Percentiles rank a stretch among this genome's conserved stretches.
phyloP scores from a whole-genome alignment of 2,113 vertebrate species.

The Oreochromis tanganicae region DNA sequence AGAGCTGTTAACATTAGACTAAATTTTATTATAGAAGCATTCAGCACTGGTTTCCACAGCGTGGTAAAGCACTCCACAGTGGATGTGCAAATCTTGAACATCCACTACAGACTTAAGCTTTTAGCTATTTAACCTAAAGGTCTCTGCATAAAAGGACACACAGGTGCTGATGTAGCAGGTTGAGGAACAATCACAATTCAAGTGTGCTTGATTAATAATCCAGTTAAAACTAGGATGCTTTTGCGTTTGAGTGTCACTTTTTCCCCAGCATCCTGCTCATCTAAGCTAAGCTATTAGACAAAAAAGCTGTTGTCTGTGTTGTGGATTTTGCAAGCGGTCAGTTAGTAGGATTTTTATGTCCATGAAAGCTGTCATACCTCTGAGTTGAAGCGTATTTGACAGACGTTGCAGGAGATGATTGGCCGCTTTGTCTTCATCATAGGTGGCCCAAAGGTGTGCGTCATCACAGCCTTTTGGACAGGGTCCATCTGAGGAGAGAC shows the following conservation, averaged over 20 bases:
- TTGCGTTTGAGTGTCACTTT: background rate
- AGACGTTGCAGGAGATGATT: slow-evolving; percentile 87
- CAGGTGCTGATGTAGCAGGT: background rate
- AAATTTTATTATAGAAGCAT: background rate
- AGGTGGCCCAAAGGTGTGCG: slow-evolving; percentile 81
- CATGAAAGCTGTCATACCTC: slow-evolving; percentile 67
- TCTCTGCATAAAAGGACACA: background rate
- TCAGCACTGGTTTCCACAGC: background rate
- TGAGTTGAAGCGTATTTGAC: slow-evolving; percentile 89
- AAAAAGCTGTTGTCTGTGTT: background rate
- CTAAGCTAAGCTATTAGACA: background rate
- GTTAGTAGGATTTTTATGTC: background rate
- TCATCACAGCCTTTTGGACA: slow-evolving; percentile 83
- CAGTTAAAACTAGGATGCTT: background rate
- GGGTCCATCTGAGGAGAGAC: slow-evolving; percentile 83
- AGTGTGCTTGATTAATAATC: background rate
- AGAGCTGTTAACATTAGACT: background rate
- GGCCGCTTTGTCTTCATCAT: slow-evolving; percentile 80
- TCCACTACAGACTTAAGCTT: background rate
- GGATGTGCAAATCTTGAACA: background rate
- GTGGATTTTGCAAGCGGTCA: background rate
- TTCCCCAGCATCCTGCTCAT: background rate
- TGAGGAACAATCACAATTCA: background rate
- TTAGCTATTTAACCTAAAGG: background rate
- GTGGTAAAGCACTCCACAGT: background rate